Evolutionary conservation across 2,797 vertebrate genomes (phyloP), one percentile per base, ranked within the genome.

Genomic region (Echeneis naucrates): DNA sequence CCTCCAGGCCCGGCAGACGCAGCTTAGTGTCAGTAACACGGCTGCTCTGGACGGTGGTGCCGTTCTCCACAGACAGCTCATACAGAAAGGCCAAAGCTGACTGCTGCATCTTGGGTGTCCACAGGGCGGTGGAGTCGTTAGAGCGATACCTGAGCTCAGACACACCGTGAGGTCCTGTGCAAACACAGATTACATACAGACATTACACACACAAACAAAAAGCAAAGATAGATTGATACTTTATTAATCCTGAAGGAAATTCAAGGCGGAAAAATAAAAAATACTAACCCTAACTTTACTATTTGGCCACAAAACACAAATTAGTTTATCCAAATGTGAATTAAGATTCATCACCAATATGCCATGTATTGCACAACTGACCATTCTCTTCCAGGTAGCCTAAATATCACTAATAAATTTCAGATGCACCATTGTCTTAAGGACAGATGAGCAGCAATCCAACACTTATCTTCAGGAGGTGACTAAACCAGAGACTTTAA

Each of bases 121-220:
- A 94, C 30, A 40, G 8, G 2, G 74, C 90, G 0, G 75, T 83
- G 45, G 93, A 92, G 81, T 90, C 66, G 11, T 66, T 80, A 0
- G 84, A 33, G 40, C 57, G 84, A 47, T 90, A 93, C 4, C 13
- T 66, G 61, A 94, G 88, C 32, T 88, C 70, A 0, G 87, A 89
- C 54, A 94, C 89, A 0, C 79, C 82, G 0, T 5, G 40, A 47
- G 90, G 87, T 38, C 84, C 93, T 94, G 72, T 38, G 55, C 1
- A 30, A 23, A 73, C 1, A 30, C 23, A 33, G 24, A 55, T 33
- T 7, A 52, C 5, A n/a, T n/a, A n/a, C 33, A n/a, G 19, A 45
- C 16, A 59, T 7, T 50, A 4, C 3, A 53, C 14, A 52, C 11
- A 54, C 3, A 42, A 6, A 5, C 24, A 5, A 12, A n/a, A n/a